These are phyloP conservation scores for Protonemura montana DNA, from an alignment of 2,888 invertebrate species.

Conservation along the genomic window DNA sequence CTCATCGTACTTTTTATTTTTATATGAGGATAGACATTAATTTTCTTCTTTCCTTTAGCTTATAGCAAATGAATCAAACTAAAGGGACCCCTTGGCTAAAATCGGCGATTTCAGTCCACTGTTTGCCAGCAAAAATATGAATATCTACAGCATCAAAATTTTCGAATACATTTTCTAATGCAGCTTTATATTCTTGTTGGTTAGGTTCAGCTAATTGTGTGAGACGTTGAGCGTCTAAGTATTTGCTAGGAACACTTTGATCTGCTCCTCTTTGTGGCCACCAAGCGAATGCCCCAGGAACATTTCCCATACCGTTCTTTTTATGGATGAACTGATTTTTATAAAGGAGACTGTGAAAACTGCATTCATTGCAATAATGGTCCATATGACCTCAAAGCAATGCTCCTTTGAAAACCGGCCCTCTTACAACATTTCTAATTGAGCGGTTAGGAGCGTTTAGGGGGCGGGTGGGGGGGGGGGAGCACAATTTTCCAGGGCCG, in stretches of 20 bases:
- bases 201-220: not conserved
- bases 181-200: not conserved
- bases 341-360: not conserved
- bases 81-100: too few relatives aligned
- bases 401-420: not conserved
- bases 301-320: not conserved
- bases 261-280: not conserved
- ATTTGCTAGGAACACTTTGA: not conserved
- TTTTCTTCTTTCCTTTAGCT: too few relatives aligned
- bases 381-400: not conserved
- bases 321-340: not conserved
- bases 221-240: not conserved
- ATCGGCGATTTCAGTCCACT: too few relatives aligned
- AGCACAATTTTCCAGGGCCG: not conserved
- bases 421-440: conserved; percentile 7
- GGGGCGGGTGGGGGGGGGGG: not conserved
- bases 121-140: too few relatives aligned
- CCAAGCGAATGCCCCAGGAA: not conserved
- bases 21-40: too few relatives aligned
- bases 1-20: too few relatives aligned
- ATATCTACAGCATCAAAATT: too few relatives aligned
- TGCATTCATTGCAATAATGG: conserved; percentile 3
- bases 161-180: not conserved
- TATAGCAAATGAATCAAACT: too few relatives aligned
- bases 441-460: not conserved